phyloP scores from a whole-genome alignment of 2,888 invertebrate genomes.

The Cephus pulcher region DNA sequence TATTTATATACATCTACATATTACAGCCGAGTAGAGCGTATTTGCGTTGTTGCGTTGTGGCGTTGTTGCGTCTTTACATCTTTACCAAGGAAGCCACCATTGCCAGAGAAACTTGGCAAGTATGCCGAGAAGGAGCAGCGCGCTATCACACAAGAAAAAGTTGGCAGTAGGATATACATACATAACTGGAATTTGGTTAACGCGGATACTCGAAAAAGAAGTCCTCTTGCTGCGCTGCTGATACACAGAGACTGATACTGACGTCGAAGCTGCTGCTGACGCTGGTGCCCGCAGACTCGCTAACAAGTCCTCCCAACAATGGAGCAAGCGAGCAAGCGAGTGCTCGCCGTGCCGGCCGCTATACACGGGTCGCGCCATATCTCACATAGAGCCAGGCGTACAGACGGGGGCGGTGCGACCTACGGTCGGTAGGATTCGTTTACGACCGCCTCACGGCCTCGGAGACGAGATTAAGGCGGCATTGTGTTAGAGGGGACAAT shows the following conservation, averaged over 20 bases:
- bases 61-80: background rate
- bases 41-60: background rate
- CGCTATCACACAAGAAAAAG: background rate
- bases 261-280: background rate
- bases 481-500: slow-evolving; percentile 20
- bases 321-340: background rate
- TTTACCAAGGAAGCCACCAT: background rate
- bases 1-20: background rate
- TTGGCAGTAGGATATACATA: background rate
- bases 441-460: slow-evolving; percentile 4
- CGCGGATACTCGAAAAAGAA: background rate
- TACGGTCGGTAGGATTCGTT: slow-evolving; percentile 13
- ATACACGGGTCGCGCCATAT: background rate
- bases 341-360: background rate
- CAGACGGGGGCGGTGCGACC: background rate
- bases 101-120: background rate
- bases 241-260: background rate
- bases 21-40: background rate
- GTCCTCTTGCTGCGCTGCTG: background rate
- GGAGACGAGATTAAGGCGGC: slow-evolving; percentile 18
- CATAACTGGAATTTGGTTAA: background rate
- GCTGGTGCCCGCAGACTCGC: background rate
- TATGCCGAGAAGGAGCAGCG: background rate
- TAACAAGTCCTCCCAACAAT: background rate
- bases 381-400: background rate